phyloP scores from a whole-genome alignment of 2,888 invertebrate genomes.

The Hyalella azteca region DNA sequence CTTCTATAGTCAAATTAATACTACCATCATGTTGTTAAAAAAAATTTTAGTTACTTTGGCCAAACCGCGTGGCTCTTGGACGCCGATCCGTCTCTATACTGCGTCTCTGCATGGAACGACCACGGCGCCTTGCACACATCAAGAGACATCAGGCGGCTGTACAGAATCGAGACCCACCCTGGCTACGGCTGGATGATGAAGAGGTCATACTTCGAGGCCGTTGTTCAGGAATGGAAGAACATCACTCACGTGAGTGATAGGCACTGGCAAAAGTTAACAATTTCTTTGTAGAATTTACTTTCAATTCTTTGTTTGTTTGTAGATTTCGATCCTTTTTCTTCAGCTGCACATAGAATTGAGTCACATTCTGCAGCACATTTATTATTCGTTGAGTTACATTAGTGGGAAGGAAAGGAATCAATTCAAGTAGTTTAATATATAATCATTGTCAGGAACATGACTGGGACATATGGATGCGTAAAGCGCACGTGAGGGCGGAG shows the following conservation, averaged over 20 bases:
- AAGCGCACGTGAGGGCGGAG: slow-evolving; percentile 16
- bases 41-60: slow-evolving; percentile 49
- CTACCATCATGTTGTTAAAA: no score
- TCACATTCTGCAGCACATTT: no score
- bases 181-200: slow-evolving; percentile 53
- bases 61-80: slow-evolving; percentile 50
- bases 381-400: no score
- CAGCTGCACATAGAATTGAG: no score
- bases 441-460: slow-evolving; percentile 47
- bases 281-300: no score
- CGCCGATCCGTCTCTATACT: slow-evolving; percentile 40
- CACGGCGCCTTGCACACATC: slow-evolving; percentile 43
- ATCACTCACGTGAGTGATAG: neutral
- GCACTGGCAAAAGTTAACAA: no score
- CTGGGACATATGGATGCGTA: slow-evolving; percentile 49
- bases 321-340: no score
- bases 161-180: slow-evolving; percentile 48
- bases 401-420: no score
- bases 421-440: no score
- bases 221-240: slow-evolving; percentile 24
- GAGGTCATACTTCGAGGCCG: slow-evolving; percentile 17
- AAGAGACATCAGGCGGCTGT: slow-evolving; percentile 11
- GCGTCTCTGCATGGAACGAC: slow-evolving; percentile 54
- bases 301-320: no score
- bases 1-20: no score